Evolutionary conservation across 2,888 invertebrate genomes (phyloP).

Genomic region (Cotesia congregata): DNA sequence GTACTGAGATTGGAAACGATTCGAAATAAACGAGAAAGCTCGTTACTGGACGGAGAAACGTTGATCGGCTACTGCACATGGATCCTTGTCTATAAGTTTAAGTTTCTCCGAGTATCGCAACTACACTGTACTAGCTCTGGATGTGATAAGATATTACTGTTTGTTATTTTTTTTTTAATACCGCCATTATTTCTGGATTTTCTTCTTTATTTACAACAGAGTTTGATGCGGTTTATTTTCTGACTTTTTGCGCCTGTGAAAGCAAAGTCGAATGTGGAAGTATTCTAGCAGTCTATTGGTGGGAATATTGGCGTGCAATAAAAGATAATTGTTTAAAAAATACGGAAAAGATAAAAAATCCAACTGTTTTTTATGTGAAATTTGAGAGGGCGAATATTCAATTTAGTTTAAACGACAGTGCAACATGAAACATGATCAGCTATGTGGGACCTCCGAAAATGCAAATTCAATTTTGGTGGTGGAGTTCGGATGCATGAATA

Average conservation of each 20-base stretch:
- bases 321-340: neutral
- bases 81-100: constrained; percentile 44
- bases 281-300: too few relatives aligned
- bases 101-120: constrained; percentile 37
- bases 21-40: constrained; percentile 45
- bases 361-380: neutral
- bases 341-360: neutral
- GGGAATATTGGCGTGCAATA: neutral
- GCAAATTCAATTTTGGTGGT: neutral
- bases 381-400: neutral
- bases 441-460: neutral
- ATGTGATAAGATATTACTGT: neutral
- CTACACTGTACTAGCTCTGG: neutral
- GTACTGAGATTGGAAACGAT: constrained; percentile 46
- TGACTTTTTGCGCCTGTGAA: neutral
- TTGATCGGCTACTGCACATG: constrained; percentile 45
- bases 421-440: neutral
- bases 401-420: constrained; percentile 1
- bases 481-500: neutral
- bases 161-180: neutral
- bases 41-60: constrained; percentile 36
- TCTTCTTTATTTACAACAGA: neutral
- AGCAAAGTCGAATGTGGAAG: too few relatives aligned
- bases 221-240: neutral
- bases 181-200: neutral